A percentile compares a stretch with the other conserved stretches of the same genome.
These are phyloP conservation scores for Aselliscus stoliczkanus DNA, from an alignment of 2,797 vertebrate species.

Conservation along the genomic window DNA sequence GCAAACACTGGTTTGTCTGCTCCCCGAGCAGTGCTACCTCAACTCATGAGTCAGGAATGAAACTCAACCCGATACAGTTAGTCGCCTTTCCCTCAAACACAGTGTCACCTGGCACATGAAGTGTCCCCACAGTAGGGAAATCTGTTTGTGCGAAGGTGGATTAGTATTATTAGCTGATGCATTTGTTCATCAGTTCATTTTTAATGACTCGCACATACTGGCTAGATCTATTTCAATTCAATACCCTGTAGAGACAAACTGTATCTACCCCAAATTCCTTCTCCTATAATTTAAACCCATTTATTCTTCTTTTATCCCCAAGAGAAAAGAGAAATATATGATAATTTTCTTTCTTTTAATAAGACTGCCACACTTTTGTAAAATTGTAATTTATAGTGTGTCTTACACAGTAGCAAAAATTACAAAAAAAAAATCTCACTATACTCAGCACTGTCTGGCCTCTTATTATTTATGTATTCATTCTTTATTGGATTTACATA, in stretches of 20 bases:
- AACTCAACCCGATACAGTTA: neutral
- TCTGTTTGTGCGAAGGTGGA: neutral
- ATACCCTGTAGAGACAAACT: neutral
- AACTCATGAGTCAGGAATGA: neutral
- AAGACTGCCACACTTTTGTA: neutral
- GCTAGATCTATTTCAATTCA: neutral
- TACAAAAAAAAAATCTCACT: neutral
- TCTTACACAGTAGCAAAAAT: conserved; percentile 8
- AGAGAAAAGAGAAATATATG: conserved; percentile 21
- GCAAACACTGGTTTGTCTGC: neutral
- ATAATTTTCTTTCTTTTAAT: conserved; percentile 48
- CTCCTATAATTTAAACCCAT: neutral
- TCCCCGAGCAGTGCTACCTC: neutral
- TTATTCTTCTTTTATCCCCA: neutral
- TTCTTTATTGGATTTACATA: conserved; percentile 50
- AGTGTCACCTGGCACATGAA: neutral
- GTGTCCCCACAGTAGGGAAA: no score
- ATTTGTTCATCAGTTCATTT: neutral
- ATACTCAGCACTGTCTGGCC: neutral
- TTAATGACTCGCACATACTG: neutral
- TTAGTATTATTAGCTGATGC: neutral
- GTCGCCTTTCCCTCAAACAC: neutral
- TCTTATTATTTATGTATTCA: conserved; percentile 46
- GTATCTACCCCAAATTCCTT: neutral
- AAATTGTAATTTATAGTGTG: conserved; percentile 12